phyloP scores from a whole-genome alignment of 2,797 vertebrate species.

The Hydrophis major region DNA sequence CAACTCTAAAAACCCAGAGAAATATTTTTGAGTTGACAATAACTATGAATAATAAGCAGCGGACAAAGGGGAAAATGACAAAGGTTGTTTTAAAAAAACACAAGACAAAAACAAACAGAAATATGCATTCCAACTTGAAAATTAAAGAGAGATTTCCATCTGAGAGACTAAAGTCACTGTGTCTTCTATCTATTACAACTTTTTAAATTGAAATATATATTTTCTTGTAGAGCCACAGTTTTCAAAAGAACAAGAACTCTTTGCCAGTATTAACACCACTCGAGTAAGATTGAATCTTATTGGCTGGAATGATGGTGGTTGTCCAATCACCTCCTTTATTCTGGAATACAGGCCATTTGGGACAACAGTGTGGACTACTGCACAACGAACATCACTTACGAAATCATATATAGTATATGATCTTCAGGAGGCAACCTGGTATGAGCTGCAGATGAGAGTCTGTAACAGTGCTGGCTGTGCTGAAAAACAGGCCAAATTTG shows the following conservation, averaged over 20 bases:
- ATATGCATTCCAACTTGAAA: not conserved
- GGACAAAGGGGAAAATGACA: not conserved
- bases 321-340: constrained; percentile 95
- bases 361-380: constrained; percentile 88
- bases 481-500: constrained; percentile 92
- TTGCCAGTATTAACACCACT: constrained; percentile 93
- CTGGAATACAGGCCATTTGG: constrained; percentile 93
- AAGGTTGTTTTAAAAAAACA: not conserved
- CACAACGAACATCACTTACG: constrained; percentile 90
- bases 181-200: not conserved
- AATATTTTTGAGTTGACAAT: no score
- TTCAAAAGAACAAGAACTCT: constrained; percentile 97
- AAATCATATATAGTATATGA: constrained; percentile 95
- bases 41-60: not conserved
- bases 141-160: not conserved
- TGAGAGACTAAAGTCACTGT: not conserved
- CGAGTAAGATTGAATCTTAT: constrained; percentile 91
- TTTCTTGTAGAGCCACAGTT: constrained; percentile 88
- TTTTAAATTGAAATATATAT: not conserved
- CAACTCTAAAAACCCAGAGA: no score
- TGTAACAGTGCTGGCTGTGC: constrained; percentile 97
- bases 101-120: not conserved
- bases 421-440: constrained; percentile 95
- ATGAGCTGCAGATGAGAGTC: constrained; percentile 95
- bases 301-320: constrained; percentile 97